Base-by-base conservation (phyloP, 2,113 vertebrate genomes). In the Apodemus speciosus region DNA sequence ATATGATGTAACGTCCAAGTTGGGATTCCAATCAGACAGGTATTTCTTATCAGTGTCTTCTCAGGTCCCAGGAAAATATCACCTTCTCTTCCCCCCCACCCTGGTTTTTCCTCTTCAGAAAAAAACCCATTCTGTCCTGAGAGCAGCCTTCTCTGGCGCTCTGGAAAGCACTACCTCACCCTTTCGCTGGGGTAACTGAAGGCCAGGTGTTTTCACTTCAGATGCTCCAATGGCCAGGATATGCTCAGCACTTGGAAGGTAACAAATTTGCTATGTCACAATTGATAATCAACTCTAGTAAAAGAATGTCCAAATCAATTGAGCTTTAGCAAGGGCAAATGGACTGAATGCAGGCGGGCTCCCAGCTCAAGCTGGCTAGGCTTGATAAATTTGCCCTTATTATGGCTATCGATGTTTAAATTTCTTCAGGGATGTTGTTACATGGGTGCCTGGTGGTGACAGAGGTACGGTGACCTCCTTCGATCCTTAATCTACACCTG, bases 401-500 rank as follows among this genome's bases (percentile, higher is more conserved):
- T 99, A 98, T 99, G 98, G 98, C 98, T 99, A 98, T 98, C 98
- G 98, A 99, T 99, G 98, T 99, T 99, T 98, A 98, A 98, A 99
- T 99, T 98, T 99, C 98, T 99, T 98, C 98, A 97, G 98, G 98
- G 98, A 98, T 99, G 99, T 99, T 98, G 98, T 98, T 98, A 98
- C 98, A 98, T 97, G 98, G 98, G 98, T 99, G 98, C 97, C 98
- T 98, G 98, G 98, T 98, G 98, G 98, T 98, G 99, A 99, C 99
- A 99, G 99, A 99, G 98, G 98, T 98, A 98, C 97, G 93, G 97
- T 97, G 98, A 99, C 99, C 99, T 99, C 98, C 98, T 99, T 99
- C 98, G 98, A 99, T 99, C 99, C 98, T 99, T 99, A 99, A 99
- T 99, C 99, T 99, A 99, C 99, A 99, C 99, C 99, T 99, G 99